Evolutionary conservation across 1,140 invertebrate genomes (phyloP).

Genomic region (Ridgeia piscesae): DNA sequence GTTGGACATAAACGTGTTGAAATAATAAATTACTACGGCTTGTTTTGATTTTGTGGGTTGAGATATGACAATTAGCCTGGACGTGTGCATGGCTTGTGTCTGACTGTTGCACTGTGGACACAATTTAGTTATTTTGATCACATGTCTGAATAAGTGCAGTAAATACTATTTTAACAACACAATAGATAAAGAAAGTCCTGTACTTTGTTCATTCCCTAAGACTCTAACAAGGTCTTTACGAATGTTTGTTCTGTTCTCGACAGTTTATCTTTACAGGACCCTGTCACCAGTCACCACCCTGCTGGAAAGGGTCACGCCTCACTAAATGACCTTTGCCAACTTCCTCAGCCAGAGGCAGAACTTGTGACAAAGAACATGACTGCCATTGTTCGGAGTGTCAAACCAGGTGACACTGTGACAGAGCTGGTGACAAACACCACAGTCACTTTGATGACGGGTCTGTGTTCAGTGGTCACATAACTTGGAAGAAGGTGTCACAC

Average conservation of each 20-base stretch:
- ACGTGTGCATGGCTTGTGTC: too few relatives aligned
- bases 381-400: background rate
- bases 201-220: too few relatives aligned
- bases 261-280: background rate
- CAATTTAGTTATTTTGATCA: too few relatives aligned
- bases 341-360: background rate
- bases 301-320: background rate
- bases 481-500: background rate
- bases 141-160: too few relatives aligned
- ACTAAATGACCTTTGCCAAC: background rate
- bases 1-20: background rate
- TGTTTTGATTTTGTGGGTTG: too few relatives aligned
- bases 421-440: background rate
- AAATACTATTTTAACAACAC: too few relatives aligned
- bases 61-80: too few relatives aligned
- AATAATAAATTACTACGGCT: background rate
- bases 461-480: background rate
- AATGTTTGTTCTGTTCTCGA: too few relatives aligned
- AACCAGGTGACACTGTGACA: background rate
- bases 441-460: background rate
- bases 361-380: background rate
- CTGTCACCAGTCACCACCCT: background rate
- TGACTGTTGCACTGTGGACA: too few relatives aligned
- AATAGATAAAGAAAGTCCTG: too few relatives aligned
- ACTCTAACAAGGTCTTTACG: too few relatives aligned